Percentiles rank a stretch among this genome's conserved stretches.
phyloP scores from a whole-genome alignment of 2,797 vertebrate species.

The Eptatretus atami region DNA sequence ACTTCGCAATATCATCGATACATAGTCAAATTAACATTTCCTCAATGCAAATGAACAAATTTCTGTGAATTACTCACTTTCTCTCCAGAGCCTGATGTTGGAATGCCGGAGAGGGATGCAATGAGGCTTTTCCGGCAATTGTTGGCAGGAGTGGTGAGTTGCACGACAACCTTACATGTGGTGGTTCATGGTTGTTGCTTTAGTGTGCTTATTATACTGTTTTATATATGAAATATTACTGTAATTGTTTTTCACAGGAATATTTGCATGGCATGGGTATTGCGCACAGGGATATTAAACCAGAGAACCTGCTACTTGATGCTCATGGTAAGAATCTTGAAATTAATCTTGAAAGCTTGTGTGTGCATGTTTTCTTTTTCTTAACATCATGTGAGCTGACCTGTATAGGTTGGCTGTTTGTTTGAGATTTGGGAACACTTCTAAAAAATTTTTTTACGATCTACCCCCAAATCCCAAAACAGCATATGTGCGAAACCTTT shows the following conservation, averaged over 20 bases:
- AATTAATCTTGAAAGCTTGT: background rate
- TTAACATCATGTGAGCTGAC: too few species aligned
- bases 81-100: constrained; percentile 47
- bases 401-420: too few species aligned
- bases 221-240: background rate
- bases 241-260: constrained; percentile 18
- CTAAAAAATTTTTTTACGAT: background rate
- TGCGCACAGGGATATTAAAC: constrained; percentile 87
- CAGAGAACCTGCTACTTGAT: constrained; percentile 69
- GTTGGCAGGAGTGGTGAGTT: constrained; percentile 55
- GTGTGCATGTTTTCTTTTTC: background rate
- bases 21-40: background rate
- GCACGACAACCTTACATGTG: background rate
- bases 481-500: constrained; percentile 5
- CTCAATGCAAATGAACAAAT: background rate
- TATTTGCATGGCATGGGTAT: constrained; percentile 62
- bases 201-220: background rate
- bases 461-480: background rate
- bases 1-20: too few species aligned
- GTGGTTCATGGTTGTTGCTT: background rate
- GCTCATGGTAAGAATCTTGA: constrained; percentile 32
- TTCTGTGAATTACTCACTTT: constrained; percentile 6
- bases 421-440: too few species aligned
- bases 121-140: constrained; percentile 69
- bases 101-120: constrained; percentile 61